Evolutionary conservation across 2,113 vertebrate genomes (phyloP).

Genomic region (Polyodon spathula): DNA sequence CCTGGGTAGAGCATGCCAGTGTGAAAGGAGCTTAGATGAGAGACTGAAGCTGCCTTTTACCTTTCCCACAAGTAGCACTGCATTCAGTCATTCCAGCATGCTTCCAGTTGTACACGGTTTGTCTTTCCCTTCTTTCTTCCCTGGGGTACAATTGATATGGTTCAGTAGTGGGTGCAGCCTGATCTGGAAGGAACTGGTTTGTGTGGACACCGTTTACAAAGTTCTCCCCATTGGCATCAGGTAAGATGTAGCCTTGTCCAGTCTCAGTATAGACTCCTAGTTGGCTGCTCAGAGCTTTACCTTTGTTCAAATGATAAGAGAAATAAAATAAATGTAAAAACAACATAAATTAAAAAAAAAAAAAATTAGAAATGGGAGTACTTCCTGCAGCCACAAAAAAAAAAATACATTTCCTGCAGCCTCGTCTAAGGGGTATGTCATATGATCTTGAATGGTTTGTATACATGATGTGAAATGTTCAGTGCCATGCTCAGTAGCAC

Average conservation of each 20-base stretch:
- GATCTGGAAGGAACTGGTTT: conserved; percentile 29
- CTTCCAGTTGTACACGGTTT: conserved; percentile 35
- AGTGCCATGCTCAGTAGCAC: no score
- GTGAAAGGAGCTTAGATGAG: no score
- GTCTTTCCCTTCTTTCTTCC: conserved; percentile 3
- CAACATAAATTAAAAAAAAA: not conserved
- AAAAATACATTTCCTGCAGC: no score
- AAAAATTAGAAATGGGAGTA: no score
- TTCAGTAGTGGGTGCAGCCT: not conserved
- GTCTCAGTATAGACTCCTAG: conserved; percentile 14
- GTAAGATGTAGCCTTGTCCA: not conserved
- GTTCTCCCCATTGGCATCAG: conserved; percentile 20
- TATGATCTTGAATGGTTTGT: no score
- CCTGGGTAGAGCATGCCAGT: no score
- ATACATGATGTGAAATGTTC: no score
- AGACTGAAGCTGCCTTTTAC: conserved; percentile 23
- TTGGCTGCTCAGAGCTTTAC: conserved; percentile 14
- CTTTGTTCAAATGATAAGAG: conserved; percentile 3
- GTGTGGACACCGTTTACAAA: conserved; percentile 19
- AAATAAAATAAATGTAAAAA: not conserved
- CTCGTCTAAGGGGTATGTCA: no score
- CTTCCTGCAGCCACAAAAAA: no score
- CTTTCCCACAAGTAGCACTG: conserved; percentile 47
- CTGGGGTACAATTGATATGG: not conserved
- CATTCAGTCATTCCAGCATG: conserved; percentile 29